Percentiles rank a stretch among this genome's conserved stretches.
These are phyloP conservation scores for Ischnus inquisitorius DNA, from an alignment of 2,888 invertebrate species.

Conservation along the genomic window DNA sequence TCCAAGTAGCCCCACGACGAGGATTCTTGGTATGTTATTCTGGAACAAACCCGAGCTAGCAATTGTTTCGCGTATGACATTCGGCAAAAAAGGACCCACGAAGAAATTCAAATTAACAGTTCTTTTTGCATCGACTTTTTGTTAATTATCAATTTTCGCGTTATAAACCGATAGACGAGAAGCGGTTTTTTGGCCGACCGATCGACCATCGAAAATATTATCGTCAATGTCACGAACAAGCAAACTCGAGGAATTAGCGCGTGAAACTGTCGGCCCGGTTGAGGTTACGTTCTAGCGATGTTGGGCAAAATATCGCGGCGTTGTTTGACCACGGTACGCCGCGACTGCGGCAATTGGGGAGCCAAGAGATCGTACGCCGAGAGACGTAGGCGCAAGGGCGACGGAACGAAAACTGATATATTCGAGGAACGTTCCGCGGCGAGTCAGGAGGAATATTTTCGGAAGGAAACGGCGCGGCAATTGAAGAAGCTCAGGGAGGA, in stretches of 20 bases:
- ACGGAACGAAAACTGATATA: constrained; percentile 79
- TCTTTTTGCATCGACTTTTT: background rate
- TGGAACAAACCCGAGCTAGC: constrained; percentile 30
- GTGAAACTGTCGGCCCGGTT: no score
- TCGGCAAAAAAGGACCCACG: background rate
- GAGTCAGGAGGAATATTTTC: constrained; percentile 81
- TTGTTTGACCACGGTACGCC: constrained; percentile 19
- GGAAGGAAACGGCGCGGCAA: constrained; percentile 78
- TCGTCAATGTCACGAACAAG: background rate
- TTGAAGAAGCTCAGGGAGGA: constrained; percentile 72
- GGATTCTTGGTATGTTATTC: constrained; percentile 73
- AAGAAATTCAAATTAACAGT: constrained; percentile 5
- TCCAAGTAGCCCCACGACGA: constrained; percentile 76
- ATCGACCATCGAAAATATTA: background rate
- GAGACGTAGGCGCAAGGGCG: constrained; percentile 78
- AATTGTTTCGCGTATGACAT: constrained; percentile 5
- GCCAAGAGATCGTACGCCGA: constrained; percentile 73
- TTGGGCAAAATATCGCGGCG: constrained; percentile 48
- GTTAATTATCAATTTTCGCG: background rate
- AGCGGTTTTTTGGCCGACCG: background rate
- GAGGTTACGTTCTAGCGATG: constrained; percentile 43
- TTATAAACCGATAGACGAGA: background rate
- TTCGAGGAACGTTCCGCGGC: constrained; percentile 80
- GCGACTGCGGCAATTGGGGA: constrained; percentile 20
- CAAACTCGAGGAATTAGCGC: background rate